These are phyloP conservation scores for Hydra vulgaris DNA, from an alignment of 30 jellyfish, hydroid and myxozoan genomes.

Conservation along the genomic window DNA sequence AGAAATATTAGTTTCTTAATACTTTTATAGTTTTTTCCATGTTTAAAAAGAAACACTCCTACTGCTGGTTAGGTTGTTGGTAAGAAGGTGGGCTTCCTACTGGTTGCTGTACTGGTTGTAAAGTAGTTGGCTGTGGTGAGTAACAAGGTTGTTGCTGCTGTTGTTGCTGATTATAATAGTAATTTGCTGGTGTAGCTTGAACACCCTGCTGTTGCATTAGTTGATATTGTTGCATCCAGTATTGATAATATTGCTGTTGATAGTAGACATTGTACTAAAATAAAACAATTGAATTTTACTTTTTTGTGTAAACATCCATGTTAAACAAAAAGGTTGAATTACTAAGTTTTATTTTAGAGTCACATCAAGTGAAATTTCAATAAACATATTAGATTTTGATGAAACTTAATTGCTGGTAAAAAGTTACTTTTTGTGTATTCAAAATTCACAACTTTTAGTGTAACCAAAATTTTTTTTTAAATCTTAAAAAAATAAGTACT, in stretches of 20 bases:
- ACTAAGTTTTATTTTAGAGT: too few species aligned
- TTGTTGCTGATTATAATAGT: not conserved
- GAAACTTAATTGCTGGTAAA: too few species aligned
- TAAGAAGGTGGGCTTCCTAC: not conserved
- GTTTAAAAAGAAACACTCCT: not conserved
- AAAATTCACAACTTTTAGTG: too few species aligned
- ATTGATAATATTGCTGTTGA: conserved; percentile 29
- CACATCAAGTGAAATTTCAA: not conserved
- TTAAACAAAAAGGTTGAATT: too few species aligned
- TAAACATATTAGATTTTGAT: too few species aligned
- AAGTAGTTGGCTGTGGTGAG: not conserved
- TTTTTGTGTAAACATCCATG: too few species aligned
- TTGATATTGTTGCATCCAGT: conserved; percentile 34
- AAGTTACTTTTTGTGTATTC: too few species aligned
- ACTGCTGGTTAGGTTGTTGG: not conserved
- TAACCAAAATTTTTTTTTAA: too few species aligned
- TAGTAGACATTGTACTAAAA: not conserved
- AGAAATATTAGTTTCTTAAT: not conserved
- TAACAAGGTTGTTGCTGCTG: not conserved
- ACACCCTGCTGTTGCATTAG: not conserved
- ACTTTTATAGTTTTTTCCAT: not conserved
- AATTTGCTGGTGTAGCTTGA: not conserved
- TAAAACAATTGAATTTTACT: too few species aligned
- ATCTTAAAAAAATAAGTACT: too few species aligned
- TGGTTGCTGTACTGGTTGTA: not conserved